Conservation (phyloP, 2,888 invertebrate species). For the Erebia aethiops region DNA sequence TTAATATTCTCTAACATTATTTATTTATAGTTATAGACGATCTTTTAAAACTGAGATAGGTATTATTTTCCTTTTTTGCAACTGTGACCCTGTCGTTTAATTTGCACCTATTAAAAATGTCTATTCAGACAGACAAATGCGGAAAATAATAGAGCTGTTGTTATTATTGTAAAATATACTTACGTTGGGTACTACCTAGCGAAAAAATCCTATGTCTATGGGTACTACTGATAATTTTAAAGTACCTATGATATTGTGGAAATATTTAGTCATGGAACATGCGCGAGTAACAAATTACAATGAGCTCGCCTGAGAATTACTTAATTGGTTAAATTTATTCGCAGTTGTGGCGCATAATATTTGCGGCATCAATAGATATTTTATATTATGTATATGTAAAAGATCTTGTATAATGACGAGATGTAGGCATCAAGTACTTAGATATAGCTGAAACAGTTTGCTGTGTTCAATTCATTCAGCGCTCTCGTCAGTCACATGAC, state of each 20-base stretch:
- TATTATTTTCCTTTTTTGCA: no score
- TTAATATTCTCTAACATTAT: no score
- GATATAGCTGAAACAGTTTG: constrained; percentile 33
- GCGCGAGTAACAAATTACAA: constrained; percentile 23
- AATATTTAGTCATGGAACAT: constrained; percentile 7
- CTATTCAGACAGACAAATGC: not conserved
- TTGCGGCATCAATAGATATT: not conserved
- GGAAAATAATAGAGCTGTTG: not conserved
- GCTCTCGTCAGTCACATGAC: constrained; percentile 44
- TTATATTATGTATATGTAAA: not conserved
- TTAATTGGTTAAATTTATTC: constrained; percentile 25
- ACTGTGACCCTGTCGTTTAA: no score
- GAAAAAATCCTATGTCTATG: no score
- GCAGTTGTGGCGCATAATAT: constrained; percentile 1
- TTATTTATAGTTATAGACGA: no score
- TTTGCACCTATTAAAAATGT: no score
- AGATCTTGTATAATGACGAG: not conserved
- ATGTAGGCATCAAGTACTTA: constrained; percentile 11
- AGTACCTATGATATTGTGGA: not conserved
- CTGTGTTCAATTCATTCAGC: constrained; percentile 41
- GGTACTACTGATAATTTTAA: not conserved
- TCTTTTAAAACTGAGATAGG: no score
- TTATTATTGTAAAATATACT: not conserved
- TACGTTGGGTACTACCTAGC: no score
- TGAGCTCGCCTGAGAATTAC: constrained; percentile 40